Evolutionary conservation across 1,140 invertebrate species (phyloP).

Genomic region (Orchestia grillus): DNA sequence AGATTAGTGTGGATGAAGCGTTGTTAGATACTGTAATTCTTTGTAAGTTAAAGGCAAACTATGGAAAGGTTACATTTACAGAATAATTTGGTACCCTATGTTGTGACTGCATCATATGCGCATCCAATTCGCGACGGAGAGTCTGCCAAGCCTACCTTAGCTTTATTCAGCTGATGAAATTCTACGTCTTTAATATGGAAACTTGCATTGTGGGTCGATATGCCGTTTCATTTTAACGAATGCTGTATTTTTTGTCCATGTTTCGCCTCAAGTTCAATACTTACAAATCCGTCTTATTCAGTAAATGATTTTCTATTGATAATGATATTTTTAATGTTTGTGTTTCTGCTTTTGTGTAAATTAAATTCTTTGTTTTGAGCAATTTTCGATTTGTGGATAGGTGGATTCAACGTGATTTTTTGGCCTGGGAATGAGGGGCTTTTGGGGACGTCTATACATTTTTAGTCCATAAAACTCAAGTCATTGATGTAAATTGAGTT

Average conservation of each 20-base stretch:
- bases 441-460: too few relatives aligned
- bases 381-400: not conserved
- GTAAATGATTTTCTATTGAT: not conserved
- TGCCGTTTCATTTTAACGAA: not conserved
- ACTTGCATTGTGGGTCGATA: not conserved
- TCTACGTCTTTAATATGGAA: not conserved
- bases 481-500: too few relatives aligned
- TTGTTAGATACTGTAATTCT: not conserved
- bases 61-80: not conserved
- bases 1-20: not conserved
- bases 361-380: not conserved
- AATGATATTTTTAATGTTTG: not conserved
- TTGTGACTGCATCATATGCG: not conserved
- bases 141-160: not conserved
- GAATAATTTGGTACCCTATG: not conserved
- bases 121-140: not conserved
- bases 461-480: too few relatives aligned
- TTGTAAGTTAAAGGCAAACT: not conserved
- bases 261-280: not conserved
- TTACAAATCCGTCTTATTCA: not conserved
- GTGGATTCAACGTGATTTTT: not conserved
- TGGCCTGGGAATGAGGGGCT: not conserved
- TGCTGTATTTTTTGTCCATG: not conserved
- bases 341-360: not conserved
- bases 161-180: not conserved